Evolutionary conservation across 2,113 vertebrate genomes (phyloP), one percentile per base, ranked within the genome.

Genomic region (Myrmophylax atrothorax): DNA sequence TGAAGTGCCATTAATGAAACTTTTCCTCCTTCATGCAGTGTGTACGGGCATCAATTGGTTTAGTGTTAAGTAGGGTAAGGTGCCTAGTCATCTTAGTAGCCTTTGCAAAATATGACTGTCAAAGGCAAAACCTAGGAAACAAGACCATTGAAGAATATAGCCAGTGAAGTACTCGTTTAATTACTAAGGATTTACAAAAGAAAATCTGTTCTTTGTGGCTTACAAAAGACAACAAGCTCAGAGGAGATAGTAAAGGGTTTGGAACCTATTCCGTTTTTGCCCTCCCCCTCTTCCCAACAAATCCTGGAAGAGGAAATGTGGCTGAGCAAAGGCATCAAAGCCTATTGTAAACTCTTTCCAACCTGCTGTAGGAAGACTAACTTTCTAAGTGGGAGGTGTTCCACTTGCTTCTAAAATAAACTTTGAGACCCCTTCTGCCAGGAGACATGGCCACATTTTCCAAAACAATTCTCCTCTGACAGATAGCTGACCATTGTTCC

Each of bases 1-100:
- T 99, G 98, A 98, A 99, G 98, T 98, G 97, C 98, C 97, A 95
- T 98, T 99, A 98, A 98, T 98, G 97, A 98, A 98, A 98, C 97
- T 98, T 98, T 98, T 98, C 98, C 97, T 98, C 96, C 97, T 98
- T 98, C 97, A 94, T 93, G 97, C 98, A 87, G 97, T 66, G 91
- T 97, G 97, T 97, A 76, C 35, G 93, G 97, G 96, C 96, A 97
- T 98, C 98, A 98, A 97, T 98, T 98, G 98, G 97, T 98, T 98
- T 98, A 97, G 97, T 40, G 96, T 96, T 98, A 98, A 98, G 97
- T 82, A 98, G 97, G 97, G 97, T 90, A 97, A 97, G 97, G 96
- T 97, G 97, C 96, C 94, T 79, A 94, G 97, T 98, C 97, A 98
- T 98, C 96, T 97, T 84, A 95, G 97, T 91, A 96, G 96, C 94